Percentiles rank a stretch among this genome's conserved stretches.
Evolutionary conservation across 2,888 invertebrate genomes (phyloP).

Genomic region (Eristalis tenax): DNA sequence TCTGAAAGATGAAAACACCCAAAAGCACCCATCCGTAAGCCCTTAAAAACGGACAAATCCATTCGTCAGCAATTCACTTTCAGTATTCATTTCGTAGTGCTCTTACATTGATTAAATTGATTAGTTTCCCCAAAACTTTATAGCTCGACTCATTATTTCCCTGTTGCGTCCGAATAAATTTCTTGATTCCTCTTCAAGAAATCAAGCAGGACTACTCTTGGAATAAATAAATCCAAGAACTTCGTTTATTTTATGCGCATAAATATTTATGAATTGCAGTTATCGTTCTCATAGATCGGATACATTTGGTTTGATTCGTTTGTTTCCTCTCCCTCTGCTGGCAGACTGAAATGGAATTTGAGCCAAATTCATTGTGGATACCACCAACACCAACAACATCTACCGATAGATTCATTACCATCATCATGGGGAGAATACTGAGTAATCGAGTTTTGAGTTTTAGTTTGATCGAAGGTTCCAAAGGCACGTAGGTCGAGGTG

Average conservation of each 20-base stretch:
- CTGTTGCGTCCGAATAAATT: background rate
- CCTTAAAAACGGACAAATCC: no score
- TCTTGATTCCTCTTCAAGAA: background rate
- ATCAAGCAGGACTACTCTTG: background rate
- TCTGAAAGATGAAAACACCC: no score
- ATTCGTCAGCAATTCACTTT: no score
- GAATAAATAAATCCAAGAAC: background rate
- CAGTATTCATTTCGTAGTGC: background rate
- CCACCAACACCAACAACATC: no score
- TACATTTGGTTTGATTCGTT: background rate
- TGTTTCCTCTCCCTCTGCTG: background rate
- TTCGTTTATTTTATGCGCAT: background rate
- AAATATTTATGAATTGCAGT: background rate
- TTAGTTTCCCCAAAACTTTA: background rate
- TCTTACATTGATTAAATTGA: background rate
- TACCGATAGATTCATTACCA: no score
- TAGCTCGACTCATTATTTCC: background rate
- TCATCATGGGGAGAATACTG: no score
- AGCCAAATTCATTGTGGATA: no score
- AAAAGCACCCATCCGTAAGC: no score
- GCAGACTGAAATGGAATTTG: no score
- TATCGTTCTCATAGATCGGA: background rate
- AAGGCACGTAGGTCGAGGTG: no score
- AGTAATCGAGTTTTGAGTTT: no score
- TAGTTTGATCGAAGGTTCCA: no score